Base-by-base conservation (phyloP, 1,140 invertebrate genomes). In the Archivesica marissinica region DNA sequence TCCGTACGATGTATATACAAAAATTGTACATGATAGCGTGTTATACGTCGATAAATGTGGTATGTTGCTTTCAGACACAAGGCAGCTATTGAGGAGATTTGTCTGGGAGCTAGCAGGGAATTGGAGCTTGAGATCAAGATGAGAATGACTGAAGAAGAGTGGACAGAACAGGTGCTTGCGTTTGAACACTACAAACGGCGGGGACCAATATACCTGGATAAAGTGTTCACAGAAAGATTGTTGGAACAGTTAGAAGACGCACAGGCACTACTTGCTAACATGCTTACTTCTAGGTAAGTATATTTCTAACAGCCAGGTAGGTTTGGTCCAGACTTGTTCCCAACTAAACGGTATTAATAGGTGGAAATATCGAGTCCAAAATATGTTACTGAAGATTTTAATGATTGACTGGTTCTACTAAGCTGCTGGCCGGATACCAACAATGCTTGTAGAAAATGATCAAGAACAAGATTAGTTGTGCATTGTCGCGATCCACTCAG, bases 231-330 rank as follows among this genome's bases (percentile, higher is more conserved):
- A 2, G 91, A 93, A 70, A 81, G 92, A 20, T 72, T 94, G 59
- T 85, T 94, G 78, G 93, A 94, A 81, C 93, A 94, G 88, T 87
- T 94, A 39, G 94, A 94, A 72, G 93, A 94, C 89, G 92, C 93
- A 13, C 92, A 94, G 84, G 92, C 93, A 33, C 81, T 93, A 54
- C 86, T 94, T 66, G 93, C 93, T 11, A 92, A 87, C 59, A 94
- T 94, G 93, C 87, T 94, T 39, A 94, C 92, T 9, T 93, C 92
- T 25, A 86, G 87, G 47, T 75, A 78, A n/a, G 6, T 39, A 9
- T 59, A 54, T 54, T 11, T 54, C 7, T 54, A 7, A 13, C n/a
- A 4, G 6, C 44, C 20, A 7, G 7, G 7, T 47, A 9, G 20
- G 44, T 47, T 47, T 47, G 44, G 7, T 47, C n/a, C n/a, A n/a